Evolutionary conservation across 37 sponge, comb jelly and placozoan species (phyloP).

Genomic region (Cladorhizidae sp.): DNA sequence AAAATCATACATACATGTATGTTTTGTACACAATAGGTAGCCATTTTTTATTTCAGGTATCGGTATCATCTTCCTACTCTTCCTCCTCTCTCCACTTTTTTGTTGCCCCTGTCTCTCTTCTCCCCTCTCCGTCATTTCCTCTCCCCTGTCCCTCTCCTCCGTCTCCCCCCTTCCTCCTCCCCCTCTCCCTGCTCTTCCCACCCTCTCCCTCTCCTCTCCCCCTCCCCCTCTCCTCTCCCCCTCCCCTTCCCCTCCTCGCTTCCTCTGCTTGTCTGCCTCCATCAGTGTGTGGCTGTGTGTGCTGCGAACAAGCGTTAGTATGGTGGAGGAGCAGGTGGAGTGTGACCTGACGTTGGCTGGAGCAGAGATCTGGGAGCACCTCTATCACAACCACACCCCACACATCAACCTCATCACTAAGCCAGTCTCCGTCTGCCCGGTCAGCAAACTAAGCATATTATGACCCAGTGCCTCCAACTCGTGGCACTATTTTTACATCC

Average conservation of each 20-base stretch:
- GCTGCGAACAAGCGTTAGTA: background rate
- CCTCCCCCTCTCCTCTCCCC: background rate
- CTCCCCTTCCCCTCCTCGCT: background rate
- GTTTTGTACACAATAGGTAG: no score
- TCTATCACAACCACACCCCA: conserved; percentile 47
- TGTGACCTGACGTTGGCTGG: conserved; percentile 33
- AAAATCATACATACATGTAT: no score
- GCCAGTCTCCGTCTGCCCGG: conserved; percentile 51
- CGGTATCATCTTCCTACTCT: no score
- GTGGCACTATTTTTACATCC: no score
- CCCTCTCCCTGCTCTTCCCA: background rate
- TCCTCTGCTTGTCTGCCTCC: background rate
- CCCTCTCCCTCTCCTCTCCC: background rate
- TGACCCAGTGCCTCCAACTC: no score
- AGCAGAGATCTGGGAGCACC: conserved; percentile 56
- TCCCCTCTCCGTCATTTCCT: background rate
- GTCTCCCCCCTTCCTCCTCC: background rate
- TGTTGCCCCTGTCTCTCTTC: background rate
- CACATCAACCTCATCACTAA: conserved; percentile 39
- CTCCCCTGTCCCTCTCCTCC: background rate
- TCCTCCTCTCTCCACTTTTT: no score
- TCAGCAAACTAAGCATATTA: conserved; percentile 3
- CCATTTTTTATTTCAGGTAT: no score
- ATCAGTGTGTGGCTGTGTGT: conserved; percentile 51
- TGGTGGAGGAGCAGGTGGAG: conserved; percentile 12